These are phyloP conservation scores for Apamea epomidion DNA, from an alignment of 2,888 invertebrate species.

Conservation along the genomic window DNA sequence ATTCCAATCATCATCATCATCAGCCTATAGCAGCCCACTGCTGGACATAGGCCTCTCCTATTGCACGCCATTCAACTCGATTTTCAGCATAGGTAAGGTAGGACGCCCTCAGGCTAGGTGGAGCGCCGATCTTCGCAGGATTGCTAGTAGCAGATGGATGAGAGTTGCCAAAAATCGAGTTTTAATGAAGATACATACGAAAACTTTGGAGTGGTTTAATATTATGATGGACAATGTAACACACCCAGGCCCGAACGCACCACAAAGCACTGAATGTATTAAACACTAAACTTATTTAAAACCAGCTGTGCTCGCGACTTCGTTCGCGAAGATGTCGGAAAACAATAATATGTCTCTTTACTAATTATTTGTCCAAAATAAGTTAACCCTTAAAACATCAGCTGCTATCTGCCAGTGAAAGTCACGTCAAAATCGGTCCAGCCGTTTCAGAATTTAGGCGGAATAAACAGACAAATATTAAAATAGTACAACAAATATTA, in stretches of 20 bases:
- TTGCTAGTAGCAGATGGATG: not conserved
- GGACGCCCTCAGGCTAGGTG: not conserved
- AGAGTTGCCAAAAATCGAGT: not conserved
- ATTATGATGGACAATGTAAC: not conserved
- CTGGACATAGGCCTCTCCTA: not conserved
- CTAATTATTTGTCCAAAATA: too few species aligned
- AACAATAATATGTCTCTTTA: too few species aligned
- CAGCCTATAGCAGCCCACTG: not conserved
- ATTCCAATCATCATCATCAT: not conserved
- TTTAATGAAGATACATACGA: not conserved
- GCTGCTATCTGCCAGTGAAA: too few species aligned
- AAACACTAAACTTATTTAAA: not conserved
- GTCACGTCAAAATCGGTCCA: too few species aligned
- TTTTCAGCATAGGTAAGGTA: not conserved
- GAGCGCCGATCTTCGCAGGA: not conserved
- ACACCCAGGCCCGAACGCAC: too few species aligned
- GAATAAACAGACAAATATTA: too few species aligned
- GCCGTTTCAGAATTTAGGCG: too few species aligned
- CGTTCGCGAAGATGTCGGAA: too few species aligned
- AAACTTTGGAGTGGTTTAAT: not conserved
- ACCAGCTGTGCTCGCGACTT: not conserved
- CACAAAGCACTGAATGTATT: not conserved
- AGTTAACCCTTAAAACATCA: too few species aligned
- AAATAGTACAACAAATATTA: too few species aligned
- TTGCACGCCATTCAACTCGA: not conserved